Conservation (phyloP, 2,888 invertebrate species). For the Cerastis rubricosa region DNA sequence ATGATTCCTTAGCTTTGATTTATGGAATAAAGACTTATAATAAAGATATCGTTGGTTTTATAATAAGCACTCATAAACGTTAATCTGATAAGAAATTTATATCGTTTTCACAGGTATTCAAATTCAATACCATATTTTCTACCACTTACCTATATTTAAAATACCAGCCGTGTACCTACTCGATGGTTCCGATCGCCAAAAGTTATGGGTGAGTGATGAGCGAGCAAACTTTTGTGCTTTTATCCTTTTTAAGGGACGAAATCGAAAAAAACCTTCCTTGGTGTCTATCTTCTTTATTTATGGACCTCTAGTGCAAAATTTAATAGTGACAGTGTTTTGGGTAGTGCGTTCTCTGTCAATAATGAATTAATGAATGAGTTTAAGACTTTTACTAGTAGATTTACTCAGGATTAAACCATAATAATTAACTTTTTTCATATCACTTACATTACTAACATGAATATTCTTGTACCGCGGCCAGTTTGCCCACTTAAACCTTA, state of each 20-base stretch:
- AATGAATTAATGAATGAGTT: neutral
- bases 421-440: neutral
- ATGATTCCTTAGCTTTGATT: constrained; percentile 19
- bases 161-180: neutral
- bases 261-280: neutral
- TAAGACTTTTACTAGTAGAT: neutral
- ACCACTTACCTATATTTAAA: neutral
- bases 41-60: neutral
- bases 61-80: neutral
- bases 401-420: neutral
- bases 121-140: neutral
- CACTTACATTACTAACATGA: neutral
- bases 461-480: neutral
- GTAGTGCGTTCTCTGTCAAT: neutral
- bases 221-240: neutral
- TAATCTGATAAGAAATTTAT: neutral
- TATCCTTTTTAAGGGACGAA: neutral
- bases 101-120: neutral
- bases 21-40: constrained; percentile 1
- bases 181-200: neutral
- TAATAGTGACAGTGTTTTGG: neutral
- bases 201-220: neutral
- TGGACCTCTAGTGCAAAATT: too few relatives aligned
- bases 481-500: neutral
- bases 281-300: neutral